These are phyloP conservation scores for Palythoa grandiflora DNA, from an alignment of 92 coral and sea anemone genomes.

Conservation along the genomic window DNA sequence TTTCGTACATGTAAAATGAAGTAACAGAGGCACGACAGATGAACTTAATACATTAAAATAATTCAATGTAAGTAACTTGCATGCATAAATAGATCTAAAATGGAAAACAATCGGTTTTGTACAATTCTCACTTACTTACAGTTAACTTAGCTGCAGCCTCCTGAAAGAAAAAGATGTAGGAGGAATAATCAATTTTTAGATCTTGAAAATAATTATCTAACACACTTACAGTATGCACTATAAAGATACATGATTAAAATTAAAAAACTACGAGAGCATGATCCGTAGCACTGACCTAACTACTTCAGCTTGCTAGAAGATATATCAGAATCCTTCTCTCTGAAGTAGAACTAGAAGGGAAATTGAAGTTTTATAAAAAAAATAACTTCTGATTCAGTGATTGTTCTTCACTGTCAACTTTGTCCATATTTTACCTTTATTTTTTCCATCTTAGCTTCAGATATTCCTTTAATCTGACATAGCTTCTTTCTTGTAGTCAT, in stretches of 20 bases:
- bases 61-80: neutral
- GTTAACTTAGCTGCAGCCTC: constrained; percentile 94
- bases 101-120: too few relatives aligned
- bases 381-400: neutral
- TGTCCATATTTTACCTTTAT: constrained; percentile 77
- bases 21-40: neutral
- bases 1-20: too few relatives aligned
- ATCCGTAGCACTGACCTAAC: too few relatives aligned
- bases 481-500: constrained; percentile 95
- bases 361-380: neutral
- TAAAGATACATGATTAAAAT: neutral
- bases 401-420: neutral
- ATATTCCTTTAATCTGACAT: constrained; percentile 98
- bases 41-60: neutral
- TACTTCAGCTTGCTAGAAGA: too few relatives aligned
- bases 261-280: neutral
- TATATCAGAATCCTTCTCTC: too few relatives aligned
- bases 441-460: constrained; percentile 99
- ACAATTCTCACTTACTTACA: constrained; percentile 66
- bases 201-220: neutral
- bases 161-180: constrained; percentile 45
- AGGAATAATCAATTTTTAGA: neutral
- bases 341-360: neutral
- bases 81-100: too few relatives aligned
- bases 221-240: neutral